Evolutionary conservation across 1,140 invertebrate species (phyloP).

Genomic region (Aphis gossypii): DNA sequence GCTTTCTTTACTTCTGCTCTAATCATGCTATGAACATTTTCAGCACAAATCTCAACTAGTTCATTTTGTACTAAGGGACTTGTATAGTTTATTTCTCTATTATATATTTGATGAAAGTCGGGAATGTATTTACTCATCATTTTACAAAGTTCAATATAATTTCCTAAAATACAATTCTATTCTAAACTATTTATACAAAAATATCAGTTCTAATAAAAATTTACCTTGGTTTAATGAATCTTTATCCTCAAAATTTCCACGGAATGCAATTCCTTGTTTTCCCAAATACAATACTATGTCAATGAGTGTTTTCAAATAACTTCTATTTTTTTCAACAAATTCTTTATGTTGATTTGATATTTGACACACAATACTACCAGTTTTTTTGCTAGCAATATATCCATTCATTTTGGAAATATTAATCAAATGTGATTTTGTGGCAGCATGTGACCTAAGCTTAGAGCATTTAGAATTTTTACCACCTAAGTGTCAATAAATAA

Average conservation of each 20-base stretch:
- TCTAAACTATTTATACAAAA: no score
- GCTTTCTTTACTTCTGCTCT: not conserved
- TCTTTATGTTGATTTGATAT: no score
- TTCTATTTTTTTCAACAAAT: no score
- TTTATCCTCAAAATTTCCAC: not conserved
- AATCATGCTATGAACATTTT: not conserved
- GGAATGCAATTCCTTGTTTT: not conserved
- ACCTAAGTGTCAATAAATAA: no score
- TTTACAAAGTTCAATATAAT: not conserved
- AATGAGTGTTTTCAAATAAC: no score
- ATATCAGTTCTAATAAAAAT: not conserved
- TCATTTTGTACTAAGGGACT: not conserved
- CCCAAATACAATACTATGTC: not conserved
- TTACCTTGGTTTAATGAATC: not conserved
- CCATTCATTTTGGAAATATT: no score
- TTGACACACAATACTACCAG: no score
- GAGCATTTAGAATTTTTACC: no score
- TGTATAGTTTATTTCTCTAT: not conserved
- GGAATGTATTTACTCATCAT: not conserved
- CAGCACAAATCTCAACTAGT: not conserved
- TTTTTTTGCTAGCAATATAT: no score
- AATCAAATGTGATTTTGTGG: no score
- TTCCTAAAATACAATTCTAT: not conserved
- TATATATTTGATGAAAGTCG: not conserved
- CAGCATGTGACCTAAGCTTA: no score